A percentile compares a stretch with the other conserved stretches of the same genome.
phyloP scores from a whole-genome alignment of 2,888 invertebrate genomes.

The Brachynemurus nebulosus region DNA sequence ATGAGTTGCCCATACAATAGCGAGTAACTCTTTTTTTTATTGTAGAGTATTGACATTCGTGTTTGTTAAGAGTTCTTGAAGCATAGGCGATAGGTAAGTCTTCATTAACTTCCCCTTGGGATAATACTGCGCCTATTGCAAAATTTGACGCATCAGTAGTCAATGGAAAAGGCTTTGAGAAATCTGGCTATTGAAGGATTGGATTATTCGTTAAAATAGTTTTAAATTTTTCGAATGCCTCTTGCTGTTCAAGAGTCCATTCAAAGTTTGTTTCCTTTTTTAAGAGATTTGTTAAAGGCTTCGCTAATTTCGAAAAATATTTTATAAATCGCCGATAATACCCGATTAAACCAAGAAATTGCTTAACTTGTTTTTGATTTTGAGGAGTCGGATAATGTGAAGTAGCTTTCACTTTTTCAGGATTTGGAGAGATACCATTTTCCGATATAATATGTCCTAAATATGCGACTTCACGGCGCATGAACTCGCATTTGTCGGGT shows the following conservation, averaged over 20 bases:
- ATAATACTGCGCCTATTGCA: slow-evolving; percentile 17
- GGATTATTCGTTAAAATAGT: slow-evolving; percentile 17
- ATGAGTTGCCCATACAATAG: slow-evolving; percentile 13
- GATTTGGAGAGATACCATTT: slow-evolving; percentile 20
- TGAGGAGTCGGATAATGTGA: slow-evolving; percentile 16
- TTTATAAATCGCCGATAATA: slow-evolving; percentile 20
- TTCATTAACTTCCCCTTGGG: slow-evolving; percentile 11
- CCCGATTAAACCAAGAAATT: slow-evolving; percentile 14
- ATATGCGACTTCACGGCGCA: slow-evolving; percentile 17
- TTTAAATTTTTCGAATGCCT: slow-evolving; percentile 18
- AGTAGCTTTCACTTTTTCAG: slow-evolving; percentile 17
- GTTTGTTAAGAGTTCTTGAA: slow-evolving; percentile 9
- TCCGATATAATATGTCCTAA: slow-evolving; percentile 20
- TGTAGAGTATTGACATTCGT: slow-evolving; percentile 8
- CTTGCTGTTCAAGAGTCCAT: slow-evolving; percentile 8
- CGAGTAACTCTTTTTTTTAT: slow-evolving; percentile 16
- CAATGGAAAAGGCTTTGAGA: slow-evolving; percentile 19
- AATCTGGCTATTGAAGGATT: slow-evolving; percentile 19
- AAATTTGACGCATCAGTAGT: slow-evolving; percentile 21
- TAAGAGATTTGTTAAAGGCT: slow-evolving; percentile 15
- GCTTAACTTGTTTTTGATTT: slow-evolving; percentile 14
- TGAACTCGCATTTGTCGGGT: slow-evolving; percentile 16
- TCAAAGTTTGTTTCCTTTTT: slow-evolving; percentile 12
- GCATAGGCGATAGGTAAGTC: slow-evolving; percentile 13
- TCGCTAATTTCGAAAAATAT: slow-evolving; percentile 13